These are phyloP conservation scores for Gymnocephalus cernua DNA, from an alignment of 2,113 vertebrate species.

Conservation along the genomic window DNA sequence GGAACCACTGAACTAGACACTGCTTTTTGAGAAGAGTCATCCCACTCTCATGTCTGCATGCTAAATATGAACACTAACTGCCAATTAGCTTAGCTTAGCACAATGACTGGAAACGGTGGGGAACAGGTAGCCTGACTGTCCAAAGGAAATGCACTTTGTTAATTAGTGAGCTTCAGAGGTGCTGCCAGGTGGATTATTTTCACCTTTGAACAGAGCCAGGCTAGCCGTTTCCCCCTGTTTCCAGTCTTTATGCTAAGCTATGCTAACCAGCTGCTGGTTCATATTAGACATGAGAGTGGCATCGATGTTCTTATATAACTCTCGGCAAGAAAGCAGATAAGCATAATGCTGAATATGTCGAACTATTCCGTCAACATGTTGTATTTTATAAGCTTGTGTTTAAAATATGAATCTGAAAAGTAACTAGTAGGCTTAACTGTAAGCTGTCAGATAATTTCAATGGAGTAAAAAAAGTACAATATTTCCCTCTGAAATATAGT, in stretches of 20 bases:
- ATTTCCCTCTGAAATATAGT: too few species aligned
- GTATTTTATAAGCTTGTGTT: too few species aligned
- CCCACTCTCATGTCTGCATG: not conserved
- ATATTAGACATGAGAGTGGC: not conserved
- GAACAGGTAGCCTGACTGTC: not conserved
- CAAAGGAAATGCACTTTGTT: not conserved
- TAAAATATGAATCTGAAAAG: too few species aligned
- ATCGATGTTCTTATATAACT: too few species aligned
- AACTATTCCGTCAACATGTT: too few species aligned
- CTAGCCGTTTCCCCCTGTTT: not conserved
- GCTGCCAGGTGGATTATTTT: not conserved
- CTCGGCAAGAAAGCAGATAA: too few species aligned
- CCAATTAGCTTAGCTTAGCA: not conserved
- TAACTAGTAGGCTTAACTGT: too few species aligned
- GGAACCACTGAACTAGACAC: too few species aligned
- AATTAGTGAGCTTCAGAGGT: not conserved
- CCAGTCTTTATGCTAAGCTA: too few species aligned
- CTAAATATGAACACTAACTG: not conserved
- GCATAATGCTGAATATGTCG: too few species aligned
- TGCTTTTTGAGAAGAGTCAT: not conserved
- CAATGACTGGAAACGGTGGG: not conserved
- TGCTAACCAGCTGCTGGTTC: not conserved
- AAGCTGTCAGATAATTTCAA: too few species aligned
- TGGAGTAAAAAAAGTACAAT: too few species aligned
- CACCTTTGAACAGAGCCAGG: slow-evolving; percentile 12